A percentile compares a stretch with the other conserved stretches of the same genome.
These are phyloP conservation scores for Philereme transversata DNA, from an alignment of 2,888 invertebrate genomes.

Conservation along the genomic window DNA sequence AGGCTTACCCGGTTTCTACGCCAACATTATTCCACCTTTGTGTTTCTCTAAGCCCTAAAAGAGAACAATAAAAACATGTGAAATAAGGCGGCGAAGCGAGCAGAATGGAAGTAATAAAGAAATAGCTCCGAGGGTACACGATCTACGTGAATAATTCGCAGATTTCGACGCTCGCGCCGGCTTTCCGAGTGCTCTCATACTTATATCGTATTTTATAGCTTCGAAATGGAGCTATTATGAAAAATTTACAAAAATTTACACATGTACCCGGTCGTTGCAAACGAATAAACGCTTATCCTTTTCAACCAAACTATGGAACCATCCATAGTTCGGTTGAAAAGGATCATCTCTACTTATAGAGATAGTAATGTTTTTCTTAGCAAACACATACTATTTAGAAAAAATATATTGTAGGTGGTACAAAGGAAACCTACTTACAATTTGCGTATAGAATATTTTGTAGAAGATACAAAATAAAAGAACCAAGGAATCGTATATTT, in stretches of 20 bases:
- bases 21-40: slow-evolving; percentile 42
- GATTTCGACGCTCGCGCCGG: slow-evolving; percentile 50
- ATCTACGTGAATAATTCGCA: slow-evolving; percentile 63
- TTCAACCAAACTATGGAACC: too few relatives aligned
- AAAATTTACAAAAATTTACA: slow-evolving; percentile 19
- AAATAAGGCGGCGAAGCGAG: slow-evolving; percentile 57
- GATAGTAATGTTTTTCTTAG: too few relatives aligned
- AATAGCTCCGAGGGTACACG: slow-evolving; percentile 62
- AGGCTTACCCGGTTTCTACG: slow-evolving; percentile 37
- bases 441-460: too few relatives aligned
- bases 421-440: too few relatives aligned
- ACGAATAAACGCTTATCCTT: too few relatives aligned
- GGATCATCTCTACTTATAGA: too few relatives aligned
- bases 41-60: slow-evolving; percentile 45
- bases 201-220: slow-evolving; percentile 22
- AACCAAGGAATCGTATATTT: neutral
- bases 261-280: too few relatives aligned
- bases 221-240: slow-evolving; percentile 29
- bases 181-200: slow-evolving; percentile 28
- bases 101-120: slow-evolving; percentile 70
- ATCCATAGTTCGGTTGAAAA: too few relatives aligned
- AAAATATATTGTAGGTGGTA: too few relatives aligned
- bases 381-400: too few relatives aligned
- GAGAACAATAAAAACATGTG: slow-evolving; percentile 62
- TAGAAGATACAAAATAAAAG: too few relatives aligned